These are phyloP conservation scores for Nudaria mundana DNA, from an alignment of 2,888 invertebrate genomes.

Conservation along the genomic window DNA sequence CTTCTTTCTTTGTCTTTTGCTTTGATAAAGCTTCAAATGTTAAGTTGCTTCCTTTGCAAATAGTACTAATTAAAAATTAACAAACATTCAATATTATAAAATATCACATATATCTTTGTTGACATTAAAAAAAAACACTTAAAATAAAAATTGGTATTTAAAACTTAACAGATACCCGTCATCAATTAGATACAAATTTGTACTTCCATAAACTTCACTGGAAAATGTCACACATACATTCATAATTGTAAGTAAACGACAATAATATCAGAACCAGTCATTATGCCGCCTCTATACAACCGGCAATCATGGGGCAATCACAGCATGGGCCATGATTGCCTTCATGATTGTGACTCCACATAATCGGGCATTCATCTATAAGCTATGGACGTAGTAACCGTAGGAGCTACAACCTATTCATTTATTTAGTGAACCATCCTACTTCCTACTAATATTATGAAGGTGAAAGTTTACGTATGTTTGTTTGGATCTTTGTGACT, in stretches of 20 bases:
- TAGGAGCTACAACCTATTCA: too few species aligned
- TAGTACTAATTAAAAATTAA: conserved; percentile 9
- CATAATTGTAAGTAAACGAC: conserved; percentile 22
- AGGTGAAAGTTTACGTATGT: too few species aligned
- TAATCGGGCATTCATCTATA: too few species aligned
- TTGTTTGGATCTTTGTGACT: too few species aligned
- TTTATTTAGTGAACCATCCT: too few species aligned
- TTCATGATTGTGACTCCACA: too few species aligned
- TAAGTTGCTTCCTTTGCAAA: background rate
- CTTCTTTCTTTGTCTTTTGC: too few species aligned
- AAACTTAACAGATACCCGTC: conserved; percentile 30
- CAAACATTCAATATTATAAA: conserved; percentile 30
- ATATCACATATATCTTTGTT: conserved; percentile 26
- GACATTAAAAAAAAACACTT: conserved; percentile 14
- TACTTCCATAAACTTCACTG: conserved; percentile 13
- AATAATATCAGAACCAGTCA: conserved; percentile 22
- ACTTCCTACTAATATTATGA: too few species aligned
- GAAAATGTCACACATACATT: conserved; percentile 17
- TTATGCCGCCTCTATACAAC: too few species aligned
- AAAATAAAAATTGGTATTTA: conserved; percentile 18
- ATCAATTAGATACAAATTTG: conserved; percentile 10
- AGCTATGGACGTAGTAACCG: too few species aligned
- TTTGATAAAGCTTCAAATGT: conserved; percentile 1
- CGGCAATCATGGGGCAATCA: too few species aligned
- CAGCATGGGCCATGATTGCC: too few species aligned